Base-by-base conservation (phyloP, 2,888 invertebrate species). In the Synergus japonicus region DNA sequence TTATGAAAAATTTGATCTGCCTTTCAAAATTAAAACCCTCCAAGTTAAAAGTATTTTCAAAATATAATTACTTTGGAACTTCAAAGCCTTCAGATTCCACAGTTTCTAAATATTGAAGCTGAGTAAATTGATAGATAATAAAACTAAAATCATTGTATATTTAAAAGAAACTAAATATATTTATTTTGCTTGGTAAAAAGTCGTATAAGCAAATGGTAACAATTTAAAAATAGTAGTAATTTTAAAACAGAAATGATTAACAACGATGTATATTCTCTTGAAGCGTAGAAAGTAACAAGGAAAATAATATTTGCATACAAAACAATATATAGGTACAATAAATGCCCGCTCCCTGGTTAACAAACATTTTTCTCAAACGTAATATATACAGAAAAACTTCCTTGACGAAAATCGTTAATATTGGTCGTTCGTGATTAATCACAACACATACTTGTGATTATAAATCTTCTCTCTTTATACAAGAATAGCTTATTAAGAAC, bases 261-360 rank as follows among this genome's bases (percentile, higher is more conserved):
- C 69, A 69, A 46, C 46, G n/a, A 49, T 69, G 46, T 67, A 46
- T 46, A n/a, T 54, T 67, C 4, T 46, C 18, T 46, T 29, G 5
- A 67, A 67, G 8, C 22, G 43, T 43, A 66, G n/a, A 66, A 10
- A 43, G 7, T 44, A 15, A 22, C 29, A 15, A 49, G 54, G 73
- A 54, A 73, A 54, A 73, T 10, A 73, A 73, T 49, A 37, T 73
- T 73, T 73, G 60, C 22, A 60, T 60, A 41, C 49, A 54, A 49
- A 73, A 73, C n/a, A 73, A 49, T 54, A 29, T 29, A 29, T 29
- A 29, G 29, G 3, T 29, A 73, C 37, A 73, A 73, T 37, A 10
- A 22, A 60, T 73, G 37, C 54, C 73, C 29, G 9, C 54, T 73
- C 73, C 73, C 49, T 69, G 15, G 54, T 37, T 54, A 73, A 54